Conservation (phyloP, 2,888 invertebrate species). For the Xanthia togata region DNA sequence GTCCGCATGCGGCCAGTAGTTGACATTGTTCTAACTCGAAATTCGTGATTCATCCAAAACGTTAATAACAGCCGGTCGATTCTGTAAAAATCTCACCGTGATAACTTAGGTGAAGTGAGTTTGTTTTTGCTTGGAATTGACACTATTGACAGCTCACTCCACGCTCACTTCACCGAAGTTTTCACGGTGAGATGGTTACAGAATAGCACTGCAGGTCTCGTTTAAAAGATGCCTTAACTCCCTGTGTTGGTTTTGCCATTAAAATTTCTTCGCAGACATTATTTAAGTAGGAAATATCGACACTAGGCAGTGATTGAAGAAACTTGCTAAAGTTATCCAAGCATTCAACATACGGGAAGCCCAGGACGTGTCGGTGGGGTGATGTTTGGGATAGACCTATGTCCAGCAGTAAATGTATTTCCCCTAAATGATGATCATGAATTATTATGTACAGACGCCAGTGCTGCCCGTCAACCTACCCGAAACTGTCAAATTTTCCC, state of each 20-base stretch:
- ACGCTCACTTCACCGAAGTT: too few species aligned
- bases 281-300: not conserved
- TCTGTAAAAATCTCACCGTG: too few species aligned
- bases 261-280: not conserved
- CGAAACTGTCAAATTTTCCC: too few species aligned
- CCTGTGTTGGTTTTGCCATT: not conserved
- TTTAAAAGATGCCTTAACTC: too few species aligned
- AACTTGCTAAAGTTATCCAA: not conserved
- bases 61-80: not conserved
- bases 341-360: not conserved
- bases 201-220: too few species aligned
- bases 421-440: not conserved
- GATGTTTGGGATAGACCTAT: not conserved
- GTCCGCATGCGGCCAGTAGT: not conserved
- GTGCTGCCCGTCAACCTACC: too few species aligned
- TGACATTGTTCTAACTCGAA: not conserved
- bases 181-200: too few species aligned
- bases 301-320: not conserved
- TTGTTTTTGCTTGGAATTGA: too few species aligned
- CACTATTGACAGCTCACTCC: too few species aligned
- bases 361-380: not conserved
- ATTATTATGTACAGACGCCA: too few species aligned
- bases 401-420: not conserved
- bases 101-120: too few species aligned
- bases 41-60: too few species aligned